Percentiles rank a stretch among this genome's conserved stretches.
Evolutionary conservation across 1,140 invertebrate genomes (phyloP).

Genomic region (Centruroides sculpturatus): DNA sequence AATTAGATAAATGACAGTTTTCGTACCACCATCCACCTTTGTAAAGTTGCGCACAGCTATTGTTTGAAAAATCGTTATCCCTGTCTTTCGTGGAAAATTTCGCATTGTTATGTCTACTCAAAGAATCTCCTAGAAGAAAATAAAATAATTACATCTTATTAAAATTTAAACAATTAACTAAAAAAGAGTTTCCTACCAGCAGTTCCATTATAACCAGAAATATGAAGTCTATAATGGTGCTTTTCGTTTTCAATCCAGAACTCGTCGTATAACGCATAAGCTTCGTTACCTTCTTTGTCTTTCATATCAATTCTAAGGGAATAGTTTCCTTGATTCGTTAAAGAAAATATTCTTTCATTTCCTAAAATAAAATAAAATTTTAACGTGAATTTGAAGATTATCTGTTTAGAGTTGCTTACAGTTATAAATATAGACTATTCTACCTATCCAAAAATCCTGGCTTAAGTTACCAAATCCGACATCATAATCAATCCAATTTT

Average conservation of each 20-base stretch:
- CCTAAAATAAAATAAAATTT: not conserved
- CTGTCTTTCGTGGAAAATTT: conserved; percentile 53
- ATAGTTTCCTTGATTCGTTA: conserved; percentile 7
- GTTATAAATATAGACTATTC: conserved; percentile 3
- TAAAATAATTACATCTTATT: too few species aligned
- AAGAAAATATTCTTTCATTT: conserved; percentile 3
- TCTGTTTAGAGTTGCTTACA: not conserved
- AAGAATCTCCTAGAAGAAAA: too few species aligned
- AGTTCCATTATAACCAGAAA: not conserved
- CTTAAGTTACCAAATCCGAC: conserved; percentile 30
- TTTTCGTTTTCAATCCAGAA: conserved; percentile 9
- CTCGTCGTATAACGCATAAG: not conserved
- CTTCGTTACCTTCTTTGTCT: not conserved
- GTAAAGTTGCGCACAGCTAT: conserved; percentile 45
- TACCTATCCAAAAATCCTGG: conserved; percentile 33
- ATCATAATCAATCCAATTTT: conserved; percentile 34
- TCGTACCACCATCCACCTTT: conserved; percentile 37
- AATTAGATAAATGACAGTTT: conserved; percentile 81
- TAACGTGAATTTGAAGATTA: not conserved
- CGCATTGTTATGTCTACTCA: conserved; percentile 40
- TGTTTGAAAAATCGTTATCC: conserved; percentile 51
- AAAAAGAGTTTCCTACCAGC: not conserved
- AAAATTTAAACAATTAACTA: too few species aligned
- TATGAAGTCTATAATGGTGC: not conserved
- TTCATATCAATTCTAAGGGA: not conserved